phyloP scores from a whole-genome alignment of 2,888 invertebrate genomes.

The Caradrina clavipalpis region DNA sequence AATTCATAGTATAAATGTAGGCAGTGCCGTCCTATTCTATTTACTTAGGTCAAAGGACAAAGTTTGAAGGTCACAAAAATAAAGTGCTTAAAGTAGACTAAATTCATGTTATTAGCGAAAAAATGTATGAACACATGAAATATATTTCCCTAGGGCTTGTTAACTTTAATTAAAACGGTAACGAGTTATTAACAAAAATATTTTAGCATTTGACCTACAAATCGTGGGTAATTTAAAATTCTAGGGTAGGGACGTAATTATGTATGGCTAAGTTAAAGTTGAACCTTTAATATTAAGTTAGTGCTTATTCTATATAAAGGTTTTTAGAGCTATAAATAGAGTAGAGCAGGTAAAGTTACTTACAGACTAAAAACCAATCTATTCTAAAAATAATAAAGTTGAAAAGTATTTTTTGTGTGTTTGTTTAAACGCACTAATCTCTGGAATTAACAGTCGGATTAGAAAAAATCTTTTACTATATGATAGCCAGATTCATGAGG shows the following conservation, averaged over 20 bases:
- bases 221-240: slow-evolving; percentile 18
- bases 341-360: too few relatives aligned
- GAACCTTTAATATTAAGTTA: too few relatives aligned
- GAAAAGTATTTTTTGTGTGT: too few relatives aligned
- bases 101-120: slow-evolving; percentile 35
- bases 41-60: slow-evolving; percentile 14
- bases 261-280: neutral
- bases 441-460: too few relatives aligned
- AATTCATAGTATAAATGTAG: neutral
- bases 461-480: too few relatives aligned
- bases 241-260: slow-evolving; percentile 9
- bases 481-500: too few relatives aligned
- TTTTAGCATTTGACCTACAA: slow-evolving; percentile 42
- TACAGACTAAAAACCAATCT: too few relatives aligned
- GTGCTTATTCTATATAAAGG: too few relatives aligned
- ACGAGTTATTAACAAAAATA: slow-evolving; percentile 40
- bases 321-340: too few relatives aligned
- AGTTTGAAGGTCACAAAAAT: slow-evolving; percentile 6
- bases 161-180: slow-evolving; percentile 43
- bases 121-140: slow-evolving; percentile 23
- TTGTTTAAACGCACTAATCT: too few relatives aligned
- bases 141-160: slow-evolving; percentile 49
- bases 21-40: neutral
- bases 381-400: too few relatives aligned
- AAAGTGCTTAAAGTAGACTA: neutral